Evolutionary conservation across 2,888 invertebrate species (phyloP), one percentile per base, ranked within the genome.

Genomic region (Syrphus vitripennis): DNA sequence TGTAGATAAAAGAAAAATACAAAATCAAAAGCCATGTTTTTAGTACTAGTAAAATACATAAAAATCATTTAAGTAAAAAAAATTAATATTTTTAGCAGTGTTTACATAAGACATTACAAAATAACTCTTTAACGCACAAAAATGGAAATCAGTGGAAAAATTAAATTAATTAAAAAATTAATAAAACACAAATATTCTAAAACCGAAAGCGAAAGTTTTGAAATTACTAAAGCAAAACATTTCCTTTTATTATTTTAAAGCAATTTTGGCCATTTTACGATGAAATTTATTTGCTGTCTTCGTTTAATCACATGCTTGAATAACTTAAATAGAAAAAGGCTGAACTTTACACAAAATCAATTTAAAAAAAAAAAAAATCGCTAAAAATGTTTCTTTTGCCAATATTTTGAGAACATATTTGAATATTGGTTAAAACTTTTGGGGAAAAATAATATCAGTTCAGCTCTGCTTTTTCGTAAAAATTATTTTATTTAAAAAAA

Each of bases 61-160:
- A 50, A 71, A 83, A 80, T 65, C 79, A 79, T 65, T 67, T 37
- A 69, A 84, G 37, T 71, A 63, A 74, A 74, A 63, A 21, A 45
- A 14, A 42, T 21, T 21, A 67, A 45, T 48, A 67, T 80, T 72
- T 84, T 81, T 81, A 75, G 71, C 76, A 71, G 81, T 84, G 84
- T 84, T 84, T 84, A 76, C 84, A 84, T 84, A 34, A 59, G 61
- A 77, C 12, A 83, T 70, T 5, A 65, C 16, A 61, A 61, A 40
- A 61, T 24, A 53, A 65, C 65, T 76, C 75, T 61, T n/a, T 77
- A 72, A 84, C 84, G 81, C 84, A 81, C 84, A 67, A 48, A 84
- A 76, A 81, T 81, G 53, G 29, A 76, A 72, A 61, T 63, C 70
- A 80, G 76, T 77, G 81, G 24, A n/a, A 26, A n/a, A n/a, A n/a